These are phyloP conservation scores for Pundamilia nyererei DNA, from an alignment of 2,113 vertebrate species.

Conservation along the genomic window DNA sequence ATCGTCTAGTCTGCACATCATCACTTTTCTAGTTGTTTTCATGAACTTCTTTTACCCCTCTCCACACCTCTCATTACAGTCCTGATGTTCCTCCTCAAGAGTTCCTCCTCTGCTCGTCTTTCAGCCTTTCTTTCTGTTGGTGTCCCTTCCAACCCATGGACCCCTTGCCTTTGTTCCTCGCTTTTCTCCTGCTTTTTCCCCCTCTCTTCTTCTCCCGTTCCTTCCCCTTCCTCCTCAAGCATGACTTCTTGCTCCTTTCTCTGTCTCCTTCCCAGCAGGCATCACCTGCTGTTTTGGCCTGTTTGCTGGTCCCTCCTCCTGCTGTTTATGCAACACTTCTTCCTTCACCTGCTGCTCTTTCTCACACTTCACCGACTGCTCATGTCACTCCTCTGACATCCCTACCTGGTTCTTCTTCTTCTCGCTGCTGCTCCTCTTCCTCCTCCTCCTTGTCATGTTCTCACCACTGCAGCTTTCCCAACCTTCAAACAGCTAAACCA, in stretches of 20 bases:
- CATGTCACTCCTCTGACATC: background rate
- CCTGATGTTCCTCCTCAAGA: background rate
- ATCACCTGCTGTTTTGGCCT: background rate
- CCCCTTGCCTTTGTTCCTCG: background rate
- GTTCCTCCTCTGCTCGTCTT: background rate
- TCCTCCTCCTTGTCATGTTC: background rate
- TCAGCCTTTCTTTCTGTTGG: background rate
- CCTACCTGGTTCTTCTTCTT: background rate
- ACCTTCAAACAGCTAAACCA: background rate
- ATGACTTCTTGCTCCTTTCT: background rate
- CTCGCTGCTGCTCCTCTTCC: background rate
- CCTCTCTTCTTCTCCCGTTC: background rate
- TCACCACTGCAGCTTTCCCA: background rate
- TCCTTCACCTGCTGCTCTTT: background rate
- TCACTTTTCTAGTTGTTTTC: background rate
- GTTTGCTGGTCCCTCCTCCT: background rate
- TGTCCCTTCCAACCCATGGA: background rate
- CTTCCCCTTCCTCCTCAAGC: background rate
- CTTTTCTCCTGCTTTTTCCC: fast-evolving
- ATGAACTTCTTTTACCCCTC: background rate
- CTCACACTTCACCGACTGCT: background rate
- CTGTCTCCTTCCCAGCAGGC: background rate
- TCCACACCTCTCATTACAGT: background rate
- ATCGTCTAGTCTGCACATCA: background rate
- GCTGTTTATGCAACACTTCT: background rate